phyloP scores from a whole-genome alignment of 2,888 invertebrate genomes.

The Bhutanitis thaidina region DNA sequence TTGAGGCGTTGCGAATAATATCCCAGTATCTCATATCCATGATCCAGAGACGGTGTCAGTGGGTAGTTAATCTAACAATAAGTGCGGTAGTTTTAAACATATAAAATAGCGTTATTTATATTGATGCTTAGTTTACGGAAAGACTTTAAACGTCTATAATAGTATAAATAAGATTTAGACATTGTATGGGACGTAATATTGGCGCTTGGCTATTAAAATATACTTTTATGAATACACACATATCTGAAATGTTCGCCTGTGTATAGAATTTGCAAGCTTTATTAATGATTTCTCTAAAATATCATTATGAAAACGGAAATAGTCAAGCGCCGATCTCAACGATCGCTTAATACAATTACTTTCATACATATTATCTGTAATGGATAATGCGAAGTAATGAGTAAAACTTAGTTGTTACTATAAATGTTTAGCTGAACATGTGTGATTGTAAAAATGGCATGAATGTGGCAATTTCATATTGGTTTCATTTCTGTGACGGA shows the following conservation, averaged over 20 bases:
- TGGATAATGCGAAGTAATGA: conserved; percentile 63
- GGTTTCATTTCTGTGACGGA: conserved; percentile 45
- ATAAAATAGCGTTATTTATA: conserved; percentile 77
- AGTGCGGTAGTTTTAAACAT: conserved; percentile 70
- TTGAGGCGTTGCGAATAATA: conserved; percentile 61
- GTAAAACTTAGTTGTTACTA: conserved; percentile 75
- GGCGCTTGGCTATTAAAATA: conserved; percentile 62
- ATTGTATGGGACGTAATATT: conserved; percentile 56
- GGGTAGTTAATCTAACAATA: conserved; percentile 56
- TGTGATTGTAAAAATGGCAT: conserved; percentile 70
- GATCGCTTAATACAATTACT: conserved; percentile 58
- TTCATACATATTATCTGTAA: conserved; percentile 67
- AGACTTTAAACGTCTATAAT: conserved; percentile 69
- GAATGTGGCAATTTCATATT: conserved; percentile 69
- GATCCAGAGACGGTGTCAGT: conserved; percentile 59
- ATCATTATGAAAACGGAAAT: conserved; percentile 29
- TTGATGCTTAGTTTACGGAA: conserved; percentile 71
- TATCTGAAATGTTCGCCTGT: conserved; percentile 14
- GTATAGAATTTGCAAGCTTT: conserved; percentile 22
- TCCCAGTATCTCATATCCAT: conserved; percentile 64
- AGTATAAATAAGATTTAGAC: conserved; percentile 65
- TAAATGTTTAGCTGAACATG: conserved; percentile 78
- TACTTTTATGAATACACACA: conserved; percentile 17
- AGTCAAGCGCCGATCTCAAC: conserved; percentile 62
- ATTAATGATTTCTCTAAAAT: conserved; percentile 19